These are phyloP conservation scores for Muschampia plurimacula DNA, from an alignment of 2,888 invertebrate genomes.

Conservation along the genomic window DNA sequence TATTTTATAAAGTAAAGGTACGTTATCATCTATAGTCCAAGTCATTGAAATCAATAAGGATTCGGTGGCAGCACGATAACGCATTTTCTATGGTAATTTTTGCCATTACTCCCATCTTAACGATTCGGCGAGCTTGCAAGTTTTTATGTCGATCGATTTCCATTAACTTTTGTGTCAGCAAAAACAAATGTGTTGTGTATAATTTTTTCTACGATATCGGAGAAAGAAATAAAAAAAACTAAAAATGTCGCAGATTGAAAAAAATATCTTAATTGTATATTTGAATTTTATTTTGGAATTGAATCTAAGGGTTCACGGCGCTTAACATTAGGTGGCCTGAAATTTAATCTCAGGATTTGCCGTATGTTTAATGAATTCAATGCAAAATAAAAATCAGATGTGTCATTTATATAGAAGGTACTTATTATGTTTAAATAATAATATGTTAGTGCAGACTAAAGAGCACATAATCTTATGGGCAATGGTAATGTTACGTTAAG, in stretches of 20 bases:
- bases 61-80: constrained; percentile 20
- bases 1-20: background rate
- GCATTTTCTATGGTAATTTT: constrained; percentile 35
- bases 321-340: too few species aligned
- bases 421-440: background rate
- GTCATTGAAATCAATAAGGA: constrained; percentile 35
- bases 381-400: too few species aligned
- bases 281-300: too few species aligned
- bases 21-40: constrained; percentile 1
- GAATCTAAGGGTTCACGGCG: too few species aligned
- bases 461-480: background rate
- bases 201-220: background rate
- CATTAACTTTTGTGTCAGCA: constrained; percentile 25
- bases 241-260: too few species aligned
- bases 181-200: constrained; percentile 19
- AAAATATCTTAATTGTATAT: too few species aligned
- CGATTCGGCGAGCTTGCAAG: constrained; percentile 25
- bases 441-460: background rate
- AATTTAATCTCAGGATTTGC: too few species aligned
- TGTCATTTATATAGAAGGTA: too few species aligned
- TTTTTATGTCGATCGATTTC: constrained; percentile 24
- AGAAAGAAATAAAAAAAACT: background rate
- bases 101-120: constrained; percentile 23
- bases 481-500: background rate
- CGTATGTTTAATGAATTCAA: too few species aligned